Evolutionary conservation across 1,140 invertebrate species (phyloP), one percentile per base, ranked within the genome.

Genomic region (Hyposmocoma kahamanoa): DNA sequence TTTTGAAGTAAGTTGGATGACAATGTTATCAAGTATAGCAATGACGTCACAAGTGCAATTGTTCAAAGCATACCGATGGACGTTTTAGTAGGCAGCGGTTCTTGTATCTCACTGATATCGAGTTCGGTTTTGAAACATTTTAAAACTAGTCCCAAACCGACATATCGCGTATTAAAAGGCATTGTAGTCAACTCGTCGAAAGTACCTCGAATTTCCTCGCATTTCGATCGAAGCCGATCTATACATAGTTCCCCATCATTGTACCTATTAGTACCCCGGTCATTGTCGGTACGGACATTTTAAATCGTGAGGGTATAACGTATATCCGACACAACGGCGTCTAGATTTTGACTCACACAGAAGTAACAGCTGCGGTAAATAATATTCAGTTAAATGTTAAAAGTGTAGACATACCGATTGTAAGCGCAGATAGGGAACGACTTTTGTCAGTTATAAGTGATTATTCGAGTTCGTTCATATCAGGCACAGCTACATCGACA

Each of bases 251-350:
- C 20, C 47, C 3, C 15, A 11, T 8, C 9, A 22, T 2, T 42
- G 10, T 30, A n/a, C n/a, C n/a, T n/a, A 49, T 49, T 21, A 48
- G 30, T 17, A 21, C 22, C 2, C 36, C 47, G 11, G 30, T 49
- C n/a, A 4, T 49, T n/a, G 20, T 49, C 13, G 47, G 36, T 20
- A 49, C 36, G n/a, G 36, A 49, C 30, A 38, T 49, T 13, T 42
- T 49, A 17, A 49, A 49, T 13, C 22, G 47, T 8, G 3, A 20
- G 2, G 36, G 47, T 10, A 17, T 46, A 9, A 46, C 28, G 3
- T 46, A 34, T 17, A 22, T 19, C n/a, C 24, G 44, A 10, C 20
- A 15, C 18, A 18, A 24, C 2, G 28, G n/a, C n/a, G n/a, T n/a
- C n/a, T n/a, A n/a, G n/a, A n/a, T n/a, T n/a, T n/a, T n/a, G n/a